Base-by-base conservation (phyloP, 2,113 vertebrate genomes). In the Glaucidium brasilianum region DNA sequence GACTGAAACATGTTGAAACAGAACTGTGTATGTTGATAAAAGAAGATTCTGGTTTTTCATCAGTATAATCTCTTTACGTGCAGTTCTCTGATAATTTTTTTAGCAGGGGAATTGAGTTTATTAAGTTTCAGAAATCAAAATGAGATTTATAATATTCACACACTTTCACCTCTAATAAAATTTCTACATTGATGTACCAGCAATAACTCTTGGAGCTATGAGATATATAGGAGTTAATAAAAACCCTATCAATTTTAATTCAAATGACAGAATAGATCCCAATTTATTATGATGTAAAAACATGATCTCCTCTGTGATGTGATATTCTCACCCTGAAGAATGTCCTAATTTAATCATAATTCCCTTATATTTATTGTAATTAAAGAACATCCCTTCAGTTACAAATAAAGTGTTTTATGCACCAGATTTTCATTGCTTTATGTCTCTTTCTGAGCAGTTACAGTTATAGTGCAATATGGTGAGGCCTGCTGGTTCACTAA, bases 161-260 rank as follows among this genome's bases (percentile, higher is more conserved):
- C n/a, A 63, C 26, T 94, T 88, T 92, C 75, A 80, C 45, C 15
- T 93, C 91, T 95, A 92, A 88, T 88, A 94, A 95, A 96, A 92
- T 55, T 86, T 92, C 69, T 79, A 55, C 58, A 34, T 43, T 77
- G 79, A 93, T 85, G 50, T 26, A 58, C 22, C 27, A 77, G 55
- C 63, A 90, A 71, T 83, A 92, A 71, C 19, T 96, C 63, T 50
- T 12, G 32, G n/a, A 41, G 39, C 32, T 53, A 15, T 41, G 73
- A 94, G 43, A 95, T 62, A 56, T 41, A 85, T 6, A 74, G 69
- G 53, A 85, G 90, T 95, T 96, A 97, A 95, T 96, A 97, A 97
- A 92, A 92, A 88, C 67, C 41, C 62, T 83, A 80, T 96, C 73
- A 82, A 90, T 95, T 92, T 87, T 88, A 91, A 96, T 96, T 94